Percentiles rank a stretch among this genome's conserved stretches.
phyloP scores from a whole-genome alignment of 2,113 vertebrate species.

The Patagioenas fasciata region DNA sequence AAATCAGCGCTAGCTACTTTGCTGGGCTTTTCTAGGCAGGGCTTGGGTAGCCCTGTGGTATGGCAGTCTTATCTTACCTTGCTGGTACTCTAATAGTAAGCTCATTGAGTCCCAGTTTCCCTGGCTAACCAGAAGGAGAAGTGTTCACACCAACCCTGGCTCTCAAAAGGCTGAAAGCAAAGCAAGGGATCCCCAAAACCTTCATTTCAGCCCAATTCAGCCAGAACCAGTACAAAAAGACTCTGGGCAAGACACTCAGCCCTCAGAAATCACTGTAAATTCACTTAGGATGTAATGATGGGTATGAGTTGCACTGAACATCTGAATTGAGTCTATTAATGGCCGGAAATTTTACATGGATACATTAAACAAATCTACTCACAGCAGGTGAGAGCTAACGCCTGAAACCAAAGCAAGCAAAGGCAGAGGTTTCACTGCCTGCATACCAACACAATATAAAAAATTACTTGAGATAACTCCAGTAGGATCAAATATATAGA shows the following conservation, averaged over 20 bases:
- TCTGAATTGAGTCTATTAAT: rapidly evolving
- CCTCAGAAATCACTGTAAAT: background rate
- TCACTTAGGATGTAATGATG: background rate
- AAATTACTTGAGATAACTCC: background rate
- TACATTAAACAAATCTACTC: background rate
- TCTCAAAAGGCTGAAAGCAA: background rate
- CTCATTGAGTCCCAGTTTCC: background rate
- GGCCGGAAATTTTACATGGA: background rate
- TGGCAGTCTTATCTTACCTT: background rate
- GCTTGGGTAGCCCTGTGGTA: background rate
- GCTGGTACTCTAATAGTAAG: background rate
- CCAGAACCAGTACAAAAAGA: rapidly evolving
- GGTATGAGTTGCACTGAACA: background rate
- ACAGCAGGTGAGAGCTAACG: background rate
- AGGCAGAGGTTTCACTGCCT: background rate
- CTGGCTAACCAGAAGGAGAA: background rate
- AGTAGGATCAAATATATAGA: rapidly evolving
- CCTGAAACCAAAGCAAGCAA: background rate
- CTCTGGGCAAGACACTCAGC: background rate
- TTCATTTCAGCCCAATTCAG: background rate
- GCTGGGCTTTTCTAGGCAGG: background rate
- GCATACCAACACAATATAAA: rapidly evolving
- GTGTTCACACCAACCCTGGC: rapidly evolving
- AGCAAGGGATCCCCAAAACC: background rate
- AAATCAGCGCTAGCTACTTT: rapidly evolving